Evolutionary conservation across 2,113 vertebrate species (phyloP), one percentile per base, ranked within the genome.

Genomic region (Barnardius zonarius): DNA sequence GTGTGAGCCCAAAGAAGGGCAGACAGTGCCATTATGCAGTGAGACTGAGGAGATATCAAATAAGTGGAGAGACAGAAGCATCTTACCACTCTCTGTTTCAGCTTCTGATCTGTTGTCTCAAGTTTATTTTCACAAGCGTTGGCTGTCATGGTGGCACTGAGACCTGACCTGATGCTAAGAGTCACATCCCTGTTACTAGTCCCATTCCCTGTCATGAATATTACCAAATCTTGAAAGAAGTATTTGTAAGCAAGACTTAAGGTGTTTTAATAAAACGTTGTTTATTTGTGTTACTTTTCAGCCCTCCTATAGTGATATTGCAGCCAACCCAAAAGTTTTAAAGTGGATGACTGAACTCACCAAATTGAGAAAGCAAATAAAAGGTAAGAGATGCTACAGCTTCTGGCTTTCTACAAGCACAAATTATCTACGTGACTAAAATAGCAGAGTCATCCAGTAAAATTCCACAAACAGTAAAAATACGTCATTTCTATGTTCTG

Each of bases 261-360:
- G 35, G 8, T 87, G 39, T 67, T 75, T 90, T 74, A 23, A 39
- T 74, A 44, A 77, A 52, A 83, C 52, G 3, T 41, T 19, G 3
- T n/a, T 88, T 81, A 12, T 93, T 73, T 74, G 10, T 76, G 4
- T 86, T 88, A 72, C 74, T 92, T 97, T 97, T 49, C 96, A 99
- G 99, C 99, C 99, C 12, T 99, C 99, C 91, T 99, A 99, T 48
- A 99, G 98, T 95, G 99, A 99, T 97, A 99, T 99, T 97, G 99
- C 99, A 98, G 98, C 99, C 95, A 99, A 99, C 97, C 98, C 99
- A 86, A 99, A 99, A 98, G 99, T 99, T 94, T 97, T 99, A 93
- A 99, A 99, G 88, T 99, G 99, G 99, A 99, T 99, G 99, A 99
- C 99, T 33, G 99, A 99, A 94, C 98, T 99, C 96, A 99, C 99